A percentile compares a stretch with the other conserved stretches of the same genome.
Conservation (phyloP, 53 echinoderm and acorn worm genomes). For the Paracentrotus lividus region DNA sequence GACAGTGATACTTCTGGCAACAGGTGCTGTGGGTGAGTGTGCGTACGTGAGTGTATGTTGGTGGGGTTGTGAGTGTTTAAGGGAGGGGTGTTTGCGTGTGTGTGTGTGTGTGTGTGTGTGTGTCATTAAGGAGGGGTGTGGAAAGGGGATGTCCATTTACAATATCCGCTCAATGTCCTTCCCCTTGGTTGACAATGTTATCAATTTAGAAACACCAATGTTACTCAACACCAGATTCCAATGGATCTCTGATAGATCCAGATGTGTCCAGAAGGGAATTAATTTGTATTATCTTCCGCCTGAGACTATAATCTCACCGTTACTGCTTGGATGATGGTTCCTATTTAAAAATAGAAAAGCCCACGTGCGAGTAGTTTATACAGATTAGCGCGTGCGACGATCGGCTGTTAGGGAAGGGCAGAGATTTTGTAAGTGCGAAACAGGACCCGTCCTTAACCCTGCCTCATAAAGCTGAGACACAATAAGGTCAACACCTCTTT, state of each 20-base stretch:
- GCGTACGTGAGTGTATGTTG: background rate
- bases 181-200: background rate
- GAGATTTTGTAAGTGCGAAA: background rate
- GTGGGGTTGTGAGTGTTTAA: too few species aligned
- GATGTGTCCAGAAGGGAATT: background rate
- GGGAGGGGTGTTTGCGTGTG: background rate
- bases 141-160: background rate
- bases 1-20: background rate
- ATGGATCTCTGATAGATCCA: background rate
- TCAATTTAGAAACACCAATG: background rate
- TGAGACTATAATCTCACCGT: background rate
- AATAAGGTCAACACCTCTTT: conserved; percentile 25
- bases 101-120: background rate
- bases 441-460: background rate
- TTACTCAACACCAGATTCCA: background rate
- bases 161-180: background rate
- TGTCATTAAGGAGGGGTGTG: background rate
- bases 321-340: background rate
- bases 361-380: conserved; percentile 18
- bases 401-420: conserved; percentile 18
- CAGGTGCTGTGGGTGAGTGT: background rate
- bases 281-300: background rate
- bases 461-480: conserved; percentile 11
- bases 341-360: background rate
- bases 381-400: background rate